Conservation (phyloP, 2,888 invertebrate species). For the Tricholauxania praeusta region DNA sequence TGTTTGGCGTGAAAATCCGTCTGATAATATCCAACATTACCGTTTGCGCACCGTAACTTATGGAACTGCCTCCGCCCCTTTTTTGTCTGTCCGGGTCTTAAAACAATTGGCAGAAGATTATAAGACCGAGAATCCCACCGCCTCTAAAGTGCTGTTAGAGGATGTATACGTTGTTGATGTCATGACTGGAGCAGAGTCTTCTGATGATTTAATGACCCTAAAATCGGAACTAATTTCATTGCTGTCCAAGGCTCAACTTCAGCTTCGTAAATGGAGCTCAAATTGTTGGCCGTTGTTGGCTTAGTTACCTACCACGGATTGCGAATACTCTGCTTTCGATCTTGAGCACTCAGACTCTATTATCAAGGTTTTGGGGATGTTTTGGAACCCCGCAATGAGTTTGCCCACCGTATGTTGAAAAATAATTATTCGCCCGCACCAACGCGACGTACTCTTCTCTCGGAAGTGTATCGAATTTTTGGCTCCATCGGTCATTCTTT, state of each 20-base stretch:
- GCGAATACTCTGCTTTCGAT: constrained; percentile 28
- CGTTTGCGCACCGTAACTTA: constrained; percentile 45
- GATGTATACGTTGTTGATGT: constrained; percentile 48
- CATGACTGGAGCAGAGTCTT: constrained; percentile 36
- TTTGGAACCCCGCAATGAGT: constrained; percentile 40
- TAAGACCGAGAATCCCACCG: constrained; percentile 33
- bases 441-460: constrained; percentile 37
- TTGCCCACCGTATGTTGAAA: constrained; percentile 33
- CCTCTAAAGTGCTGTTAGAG: constrained; percentile 36
- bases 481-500: constrained; percentile 35
- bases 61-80: constrained; percentile 42
- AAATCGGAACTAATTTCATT: constrained; percentile 37
- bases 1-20: constrained; percentile 38
- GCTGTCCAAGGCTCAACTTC: constrained; percentile 4
- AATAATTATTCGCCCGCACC: neutral
- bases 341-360: neutral
- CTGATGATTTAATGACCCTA: constrained; percentile 20
- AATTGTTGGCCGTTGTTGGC: constrained; percentile 5
- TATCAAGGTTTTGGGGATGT: constrained; percentile 39
- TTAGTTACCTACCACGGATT: constrained; percentile 11
- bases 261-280: constrained; percentile 20
- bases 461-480: constrained; percentile 41
- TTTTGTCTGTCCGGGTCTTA: constrained; percentile 41
- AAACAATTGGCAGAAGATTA: constrained; percentile 42
- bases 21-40: constrained; percentile 35